Base-by-base conservation (phyloP, 2,113 vertebrate species). In the Scortum barcoo region DNA sequence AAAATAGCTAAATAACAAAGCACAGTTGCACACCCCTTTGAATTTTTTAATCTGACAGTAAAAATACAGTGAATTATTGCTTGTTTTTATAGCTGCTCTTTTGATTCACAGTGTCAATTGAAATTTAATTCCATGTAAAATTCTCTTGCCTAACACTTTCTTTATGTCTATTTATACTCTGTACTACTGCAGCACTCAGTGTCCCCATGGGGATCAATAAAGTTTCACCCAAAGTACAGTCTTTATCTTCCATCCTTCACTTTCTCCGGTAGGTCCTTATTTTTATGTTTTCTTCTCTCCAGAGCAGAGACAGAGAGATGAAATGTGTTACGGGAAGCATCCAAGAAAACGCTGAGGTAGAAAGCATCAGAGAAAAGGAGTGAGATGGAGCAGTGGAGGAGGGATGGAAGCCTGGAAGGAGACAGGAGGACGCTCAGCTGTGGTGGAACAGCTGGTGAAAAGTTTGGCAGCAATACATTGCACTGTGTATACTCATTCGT, bases 201-300 rank as follows among this genome's bases (percentile, higher is more conserved):
- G 7, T 26, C n/a, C 53, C 53, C n/a, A n/a, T n/a, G 38, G 38
- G 74, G 36, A 77, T 67, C 38, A 69, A 70, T 54, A 40, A 26
- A 14, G 30, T 51, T 69, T 28, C 42, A 61, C 40, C 65, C 38
- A 24, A 20, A 50, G 65, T 46, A 46, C 17, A 46, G 62, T 60
- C 40, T 78, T 60, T 50, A 50, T 50, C 53, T 28, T 11, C 16
- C 16, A 13, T n/a, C 46, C 30, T 78, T 78, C 30, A 60, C 2
- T 50, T 42, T 60, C 16, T 46, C 26, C 51, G 17, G 38, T 17
- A n/a, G 48, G 7, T 56, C 24, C 36, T 11, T 22, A 2, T 33
- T 67, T 56, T 57, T 46, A 46, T 30, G 38, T 36, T 20, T 26
- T 24, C 28, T 48, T 38, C 28, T 48, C 19, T 24, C 22, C 53